Evolutionary conservation across 2,797 vertebrate species (phyloP).

Genomic region (Molossus alvarezi): DNA sequence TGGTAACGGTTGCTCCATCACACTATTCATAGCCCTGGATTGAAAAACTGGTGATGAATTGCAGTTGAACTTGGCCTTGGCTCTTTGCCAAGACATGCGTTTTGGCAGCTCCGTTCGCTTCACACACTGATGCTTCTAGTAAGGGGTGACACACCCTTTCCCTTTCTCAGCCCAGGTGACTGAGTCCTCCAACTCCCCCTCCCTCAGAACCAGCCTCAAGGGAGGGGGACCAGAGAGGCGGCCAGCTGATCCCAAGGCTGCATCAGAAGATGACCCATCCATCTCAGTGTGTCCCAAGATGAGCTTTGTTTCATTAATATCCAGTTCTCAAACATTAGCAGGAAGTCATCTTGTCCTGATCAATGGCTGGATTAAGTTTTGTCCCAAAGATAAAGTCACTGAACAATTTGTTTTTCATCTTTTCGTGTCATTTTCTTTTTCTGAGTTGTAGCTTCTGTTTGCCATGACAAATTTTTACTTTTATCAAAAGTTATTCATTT

Average conservation of each 20-base stretch:
- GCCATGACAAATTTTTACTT: background rate
- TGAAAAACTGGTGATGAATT: background rate
- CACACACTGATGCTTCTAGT: background rate
- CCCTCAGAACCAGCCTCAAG: background rate
- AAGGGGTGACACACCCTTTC: background rate
- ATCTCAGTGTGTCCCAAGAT: background rate
- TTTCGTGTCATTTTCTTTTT: background rate
- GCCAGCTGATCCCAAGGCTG: background rate
- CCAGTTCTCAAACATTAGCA: background rate
- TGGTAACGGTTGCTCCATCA: background rate
- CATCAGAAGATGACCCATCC: background rate
- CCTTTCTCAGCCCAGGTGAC: background rate
- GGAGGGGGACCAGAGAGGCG: background rate
- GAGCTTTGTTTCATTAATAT: background rate
- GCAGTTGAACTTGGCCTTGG: background rate
- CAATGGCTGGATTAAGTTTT: background rate
- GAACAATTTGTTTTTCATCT: background rate
- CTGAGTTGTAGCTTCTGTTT: background rate
- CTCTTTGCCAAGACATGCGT: background rate
- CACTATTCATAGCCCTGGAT: background rate
- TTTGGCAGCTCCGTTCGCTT: background rate
- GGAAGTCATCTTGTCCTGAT: background rate
- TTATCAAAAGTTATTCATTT: background rate
- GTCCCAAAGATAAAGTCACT: background rate
- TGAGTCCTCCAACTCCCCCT: background rate